Evolutionary conservation across 2,888 invertebrate species (phyloP), one percentile per base, ranked within the genome.

Genomic region (Spilarctia lutea): DNA sequence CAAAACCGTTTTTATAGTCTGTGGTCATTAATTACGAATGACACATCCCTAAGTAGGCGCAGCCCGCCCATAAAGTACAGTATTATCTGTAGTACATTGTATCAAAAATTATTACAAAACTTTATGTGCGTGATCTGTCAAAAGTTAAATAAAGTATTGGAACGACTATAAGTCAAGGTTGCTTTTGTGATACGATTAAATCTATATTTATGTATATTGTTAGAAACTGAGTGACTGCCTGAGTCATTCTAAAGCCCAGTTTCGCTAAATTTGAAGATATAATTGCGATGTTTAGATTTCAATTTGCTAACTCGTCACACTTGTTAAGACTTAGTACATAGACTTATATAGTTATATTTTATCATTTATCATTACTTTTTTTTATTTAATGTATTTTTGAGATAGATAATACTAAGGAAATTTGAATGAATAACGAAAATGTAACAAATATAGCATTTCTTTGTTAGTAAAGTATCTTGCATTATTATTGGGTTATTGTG

Each of bases 91-190:
- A n/a, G n/a, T n/a, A n/a, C n/a, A n/a, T n/a, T n/a, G n/a, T n/a
- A n/a, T n/a, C n/a, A n/a, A n/a, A n/a, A n/a, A n/a, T n/a, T n/a
- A n/a, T n/a, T n/a, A n/a, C n/a, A n/a, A n/a, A n/a, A n/a, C n/a
- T n/a, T n/a, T n/a, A n/a, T n/a, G n/a, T n/a, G n/a, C n/a, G n/a
- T n/a, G n/a, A n/a, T n/a, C n/a, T n/a, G n/a, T n/a, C n/a, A n/a
- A n/a, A n/a, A n/a, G n/a, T n/a, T n/a, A n/a, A n/a, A n/a, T n/a
- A n/a, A n/a, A n/a, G n/a, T n/a, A n/a, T n/a, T n/a, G n/a, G n/a
- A n/a, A n/a, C n/a, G n/a, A n/a, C n/a, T 74, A 73, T 80, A 82
- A 79, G 71, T 76, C 82, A 84, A 85, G 79, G 82, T 68, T 75
- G 10, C 30, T 78, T 81, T 80, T 83, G 73, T 68, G 39, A 70